Evolutionary conservation across 2,797 vertebrate species (phyloP).

Genomic region (Salmo trutta): DNA sequence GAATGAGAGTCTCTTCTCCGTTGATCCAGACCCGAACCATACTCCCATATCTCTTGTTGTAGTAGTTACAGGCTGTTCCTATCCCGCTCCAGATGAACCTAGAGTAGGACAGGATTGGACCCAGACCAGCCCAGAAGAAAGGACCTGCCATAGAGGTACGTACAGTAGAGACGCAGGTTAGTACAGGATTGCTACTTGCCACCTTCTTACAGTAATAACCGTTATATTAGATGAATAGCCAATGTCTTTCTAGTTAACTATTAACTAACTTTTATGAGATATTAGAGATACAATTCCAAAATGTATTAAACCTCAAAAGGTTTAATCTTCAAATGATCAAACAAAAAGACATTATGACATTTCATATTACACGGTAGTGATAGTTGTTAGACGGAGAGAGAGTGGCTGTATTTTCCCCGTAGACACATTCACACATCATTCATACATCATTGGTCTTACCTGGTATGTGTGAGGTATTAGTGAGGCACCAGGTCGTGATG

Average conservation of each 20-base stretch:
- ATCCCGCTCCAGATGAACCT: constrained; percentile 95
- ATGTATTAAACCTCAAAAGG: neutral
- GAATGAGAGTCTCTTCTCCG: constrained; percentile 91
- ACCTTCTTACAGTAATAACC: neutral
- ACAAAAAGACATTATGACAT: neutral
- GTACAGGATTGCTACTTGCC: neutral
- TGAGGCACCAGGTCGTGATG: constrained; percentile 68
- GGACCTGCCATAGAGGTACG: constrained; percentile 77
- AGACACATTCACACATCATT: neutral
- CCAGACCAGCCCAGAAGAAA: constrained; percentile 85
- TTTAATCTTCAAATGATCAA: neutral
- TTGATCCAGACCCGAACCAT: constrained; percentile 91
- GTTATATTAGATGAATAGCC: neutral
- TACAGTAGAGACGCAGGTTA: constrained; percentile 5
- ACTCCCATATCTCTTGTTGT: constrained; percentile 90
- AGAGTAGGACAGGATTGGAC: constrained; percentile 85
- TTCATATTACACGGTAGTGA: neutral
- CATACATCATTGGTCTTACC: constrained; percentile 69
- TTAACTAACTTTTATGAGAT: neutral
- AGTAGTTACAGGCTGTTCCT: constrained; percentile 92
- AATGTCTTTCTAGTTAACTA: neutral
- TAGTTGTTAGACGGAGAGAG: neutral
- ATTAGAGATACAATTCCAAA: neutral
- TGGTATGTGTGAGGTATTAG: constrained; percentile 76
- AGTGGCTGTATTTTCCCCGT: neutral